Percentiles rank a stretch among this genome's conserved stretches.
Conservation (phyloP, 2,888 invertebrate species). For the Ichneumon xanthorius region DNA sequence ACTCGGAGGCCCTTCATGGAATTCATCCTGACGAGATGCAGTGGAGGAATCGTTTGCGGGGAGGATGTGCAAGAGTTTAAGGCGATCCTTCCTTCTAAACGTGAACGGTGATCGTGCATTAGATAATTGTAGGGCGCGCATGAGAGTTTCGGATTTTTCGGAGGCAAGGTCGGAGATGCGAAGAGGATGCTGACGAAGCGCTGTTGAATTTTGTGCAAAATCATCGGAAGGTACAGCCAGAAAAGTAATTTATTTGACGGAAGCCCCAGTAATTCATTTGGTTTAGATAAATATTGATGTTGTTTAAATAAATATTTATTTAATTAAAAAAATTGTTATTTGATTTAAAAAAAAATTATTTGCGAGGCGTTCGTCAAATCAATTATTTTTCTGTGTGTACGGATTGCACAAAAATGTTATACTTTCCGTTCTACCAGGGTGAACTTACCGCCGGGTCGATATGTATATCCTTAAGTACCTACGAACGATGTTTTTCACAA, state of each 20-base stretch:
- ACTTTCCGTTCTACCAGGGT: no score
- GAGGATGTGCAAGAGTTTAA: neutral
- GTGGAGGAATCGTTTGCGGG: neutral
- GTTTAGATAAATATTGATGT: no score
- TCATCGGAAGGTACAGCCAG: neutral
- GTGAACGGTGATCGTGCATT: constrained; percentile 26
- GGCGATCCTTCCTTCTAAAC: constrained; percentile 4
- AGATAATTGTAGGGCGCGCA: constrained; percentile 20
- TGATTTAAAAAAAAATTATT: no score
- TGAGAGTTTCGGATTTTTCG: constrained; percentile 38
- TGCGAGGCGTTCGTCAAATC: no score
- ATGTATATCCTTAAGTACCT: constrained; percentile 37
- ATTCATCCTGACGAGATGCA: constrained; percentile 1
- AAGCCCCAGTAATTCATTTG: no score
- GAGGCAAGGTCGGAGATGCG: constrained; percentile 2
- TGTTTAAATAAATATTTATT: no score
- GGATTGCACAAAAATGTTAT: no score
- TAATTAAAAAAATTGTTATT: no score
- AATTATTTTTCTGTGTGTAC: no score
- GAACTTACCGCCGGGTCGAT: neutral
- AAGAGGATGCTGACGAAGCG: neutral
- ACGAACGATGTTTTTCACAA: constrained; percentile 59
- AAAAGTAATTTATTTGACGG: no score
- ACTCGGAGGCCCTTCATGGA: constrained; percentile 24
- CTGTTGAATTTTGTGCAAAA: neutral